Conservation (phyloP, 2,888 invertebrate genomes). For the Neuroscelio doddi region DNA sequence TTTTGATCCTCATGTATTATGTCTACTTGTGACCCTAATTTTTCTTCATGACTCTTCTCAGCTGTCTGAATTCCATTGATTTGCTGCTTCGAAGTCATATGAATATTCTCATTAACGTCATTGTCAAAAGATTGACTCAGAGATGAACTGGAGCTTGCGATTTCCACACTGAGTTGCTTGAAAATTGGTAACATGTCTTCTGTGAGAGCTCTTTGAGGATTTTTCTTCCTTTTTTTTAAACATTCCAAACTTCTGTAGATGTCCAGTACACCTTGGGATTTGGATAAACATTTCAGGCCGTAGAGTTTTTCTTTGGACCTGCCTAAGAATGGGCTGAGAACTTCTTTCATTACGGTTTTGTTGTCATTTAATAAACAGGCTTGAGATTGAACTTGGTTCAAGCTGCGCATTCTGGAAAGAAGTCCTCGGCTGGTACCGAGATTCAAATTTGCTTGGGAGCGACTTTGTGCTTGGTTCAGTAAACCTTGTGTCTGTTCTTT, state of each 20-base stretch:
- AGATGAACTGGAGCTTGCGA: conserved; percentile 46
- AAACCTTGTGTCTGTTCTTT: conserved; percentile 69
- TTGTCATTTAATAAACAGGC: conserved; percentile 62
- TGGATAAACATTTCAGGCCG: conserved; percentile 72
- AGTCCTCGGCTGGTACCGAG: conserved; percentile 61
- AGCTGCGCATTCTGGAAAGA: conserved; percentile 65
- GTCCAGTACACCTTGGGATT: conserved; percentile 73
- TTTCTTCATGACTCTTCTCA: neutral
- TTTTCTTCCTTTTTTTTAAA: conserved; percentile 58
- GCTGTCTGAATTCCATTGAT: neutral
- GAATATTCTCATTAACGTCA: conserved; percentile 16
- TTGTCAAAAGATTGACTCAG: neutral
- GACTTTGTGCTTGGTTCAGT: conserved; percentile 65
- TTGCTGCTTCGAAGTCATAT: too few species aligned
- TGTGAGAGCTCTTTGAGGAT: conserved; percentile 61
- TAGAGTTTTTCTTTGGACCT: conserved; percentile 73
- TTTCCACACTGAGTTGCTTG: conserved; percentile 56
- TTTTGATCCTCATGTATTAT: too few species aligned
- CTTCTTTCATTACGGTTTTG: conserved; percentile 36
- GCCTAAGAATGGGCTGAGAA: conserved; percentile 63
- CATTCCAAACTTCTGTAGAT: conserved; percentile 70
- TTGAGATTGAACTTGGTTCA: conserved; percentile 69
- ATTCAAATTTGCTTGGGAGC: conserved; percentile 64
- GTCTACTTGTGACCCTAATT: too few species aligned
- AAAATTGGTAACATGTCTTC: conserved; percentile 64